phyloP scores from a whole-genome alignment of 2,797 vertebrate genomes.

The Triplophysa yarkandensis region DNA sequence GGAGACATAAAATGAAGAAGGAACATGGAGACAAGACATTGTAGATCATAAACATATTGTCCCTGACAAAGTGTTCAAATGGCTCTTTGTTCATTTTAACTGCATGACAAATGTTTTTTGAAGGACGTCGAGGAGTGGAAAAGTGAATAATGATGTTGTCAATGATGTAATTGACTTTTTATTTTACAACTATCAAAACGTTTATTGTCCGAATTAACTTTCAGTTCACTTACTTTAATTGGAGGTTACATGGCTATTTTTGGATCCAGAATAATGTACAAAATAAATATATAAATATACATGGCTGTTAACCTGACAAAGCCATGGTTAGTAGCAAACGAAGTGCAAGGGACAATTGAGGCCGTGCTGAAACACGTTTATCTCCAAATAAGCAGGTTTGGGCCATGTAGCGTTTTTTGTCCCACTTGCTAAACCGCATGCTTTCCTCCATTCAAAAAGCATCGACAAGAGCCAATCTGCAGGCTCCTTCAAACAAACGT shows the following conservation, averaged over 20 bases:
- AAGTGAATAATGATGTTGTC: slow-evolving; percentile 11
- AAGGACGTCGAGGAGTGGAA: slow-evolving; percentile 32
- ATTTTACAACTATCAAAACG: slow-evolving; percentile 44
- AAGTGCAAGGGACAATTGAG: slow-evolving; percentile 48
- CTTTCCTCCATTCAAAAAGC: slow-evolving; percentile 49
- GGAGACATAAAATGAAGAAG: slow-evolving; percentile 79
- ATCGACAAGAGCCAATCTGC: slow-evolving; percentile 75
- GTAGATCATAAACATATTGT: slow-evolving; percentile 68
- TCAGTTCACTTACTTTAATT: slow-evolving; percentile 36
- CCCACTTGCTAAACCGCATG: slow-evolving; percentile 51
- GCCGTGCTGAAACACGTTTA: slow-evolving; percentile 56
- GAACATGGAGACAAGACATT: slow-evolving; percentile 69
- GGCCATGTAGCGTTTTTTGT: slow-evolving; percentile 53
- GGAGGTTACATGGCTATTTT: slow-evolving; percentile 39
- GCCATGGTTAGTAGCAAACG: slow-evolving; percentile 44
- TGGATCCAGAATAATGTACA: neutral
- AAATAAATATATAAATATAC: neutral
- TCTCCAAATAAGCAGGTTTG: slow-evolving; percentile 52
- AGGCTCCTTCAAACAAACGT: slow-evolving; percentile 76
- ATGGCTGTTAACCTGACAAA: slow-evolving; percentile 25
- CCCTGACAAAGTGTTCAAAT: slow-evolving; percentile 57
- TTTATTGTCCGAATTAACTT: slow-evolving; percentile 28
- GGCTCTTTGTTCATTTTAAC: slow-evolving; percentile 52
- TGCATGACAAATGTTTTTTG: slow-evolving; percentile 44
- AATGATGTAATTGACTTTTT: slow-evolving; percentile 1